A percentile compares a stretch with the other conserved stretches of the same genome.
Conservation (phyloP, 2,113 vertebrate genomes). For the Gobio gobio region DNA sequence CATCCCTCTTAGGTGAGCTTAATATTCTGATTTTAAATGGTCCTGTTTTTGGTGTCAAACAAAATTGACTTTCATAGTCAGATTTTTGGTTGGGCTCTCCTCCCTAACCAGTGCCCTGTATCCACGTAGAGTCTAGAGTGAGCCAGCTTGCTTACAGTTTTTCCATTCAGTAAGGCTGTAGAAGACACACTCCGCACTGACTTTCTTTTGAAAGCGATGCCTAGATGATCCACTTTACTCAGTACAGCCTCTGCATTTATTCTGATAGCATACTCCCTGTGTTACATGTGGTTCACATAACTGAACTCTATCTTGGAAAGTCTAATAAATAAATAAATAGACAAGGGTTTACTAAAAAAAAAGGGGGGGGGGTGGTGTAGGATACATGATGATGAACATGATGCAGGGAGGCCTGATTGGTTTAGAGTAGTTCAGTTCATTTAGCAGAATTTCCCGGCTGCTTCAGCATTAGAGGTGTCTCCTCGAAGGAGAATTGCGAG, state of each 20-base stretch:
- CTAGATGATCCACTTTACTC: slow-evolving; percentile 27
- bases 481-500: slow-evolving; percentile 18
- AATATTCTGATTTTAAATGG: slow-evolving; percentile 58
- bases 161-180: slow-evolving; percentile 37
- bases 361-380: not conserved
- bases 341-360: slow-evolving; percentile 41
- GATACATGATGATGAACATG: slow-evolving; percentile 35
- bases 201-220: not conserved
- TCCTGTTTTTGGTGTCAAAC: slow-evolving; percentile 67
- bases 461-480: slow-evolving; percentile 38
- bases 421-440: slow-evolving; percentile 45
- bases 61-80: slow-evolving; percentile 24
- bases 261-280: slow-evolving; percentile 56
- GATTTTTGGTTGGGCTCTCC: slow-evolving; percentile 42
- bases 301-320: slow-evolving; percentile 50
- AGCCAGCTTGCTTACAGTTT: slow-evolving; percentile 33
- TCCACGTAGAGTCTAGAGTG: slow-evolving; percentile 23
- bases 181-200: not conserved
- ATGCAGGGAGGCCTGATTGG: slow-evolving; percentile 49
- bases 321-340: slow-evolving; percentile 65
- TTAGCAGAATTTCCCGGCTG: slow-evolving; percentile 19
- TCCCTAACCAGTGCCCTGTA: slow-evolving; percentile 29
- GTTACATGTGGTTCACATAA: slow-evolving; percentile 50
- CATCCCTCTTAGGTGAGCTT: slow-evolving; percentile 47
- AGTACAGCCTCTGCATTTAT: slow-evolving; percentile 46